Conservation (phyloP, 92 coral and sea anemone species). For the Actinostola sp. region DNA sequence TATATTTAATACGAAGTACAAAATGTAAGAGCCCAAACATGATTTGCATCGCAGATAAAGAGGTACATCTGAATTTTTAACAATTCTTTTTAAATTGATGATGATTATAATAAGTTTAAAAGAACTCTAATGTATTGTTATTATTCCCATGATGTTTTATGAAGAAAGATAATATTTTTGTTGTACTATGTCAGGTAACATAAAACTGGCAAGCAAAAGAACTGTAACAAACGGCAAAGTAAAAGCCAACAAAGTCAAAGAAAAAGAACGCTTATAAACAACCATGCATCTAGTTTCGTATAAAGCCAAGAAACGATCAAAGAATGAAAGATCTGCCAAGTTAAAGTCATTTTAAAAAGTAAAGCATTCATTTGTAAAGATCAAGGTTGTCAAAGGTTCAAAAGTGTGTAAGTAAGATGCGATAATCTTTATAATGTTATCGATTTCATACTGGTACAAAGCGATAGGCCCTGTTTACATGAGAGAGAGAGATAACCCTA, state of each 20-base stretch:
- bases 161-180: background rate
- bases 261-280: background rate
- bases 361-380: background rate
- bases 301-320: conserved; percentile 1
- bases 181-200: conserved; percentile 13
- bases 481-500: no score
- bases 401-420: conserved; percentile 4
- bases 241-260: background rate
- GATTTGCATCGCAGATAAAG: no score
- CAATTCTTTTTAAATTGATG: no score
- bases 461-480: no score
- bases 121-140: no score
- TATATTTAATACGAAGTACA: no score
- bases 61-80: no score
- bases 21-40: no score
- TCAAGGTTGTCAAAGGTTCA: background rate
- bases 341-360: conserved; percentile 11
- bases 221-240: background rate
- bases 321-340: background rate
- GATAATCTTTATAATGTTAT: background rate
- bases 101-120: no score
- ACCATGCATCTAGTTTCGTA: no score
- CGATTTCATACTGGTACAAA: no score
- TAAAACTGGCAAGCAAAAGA: conserved; percentile 2
- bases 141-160: no score